Evolutionary conservation across 2,888 invertebrate genomes (phyloP).

Genomic region (Tricholauxania praeusta): DNA sequence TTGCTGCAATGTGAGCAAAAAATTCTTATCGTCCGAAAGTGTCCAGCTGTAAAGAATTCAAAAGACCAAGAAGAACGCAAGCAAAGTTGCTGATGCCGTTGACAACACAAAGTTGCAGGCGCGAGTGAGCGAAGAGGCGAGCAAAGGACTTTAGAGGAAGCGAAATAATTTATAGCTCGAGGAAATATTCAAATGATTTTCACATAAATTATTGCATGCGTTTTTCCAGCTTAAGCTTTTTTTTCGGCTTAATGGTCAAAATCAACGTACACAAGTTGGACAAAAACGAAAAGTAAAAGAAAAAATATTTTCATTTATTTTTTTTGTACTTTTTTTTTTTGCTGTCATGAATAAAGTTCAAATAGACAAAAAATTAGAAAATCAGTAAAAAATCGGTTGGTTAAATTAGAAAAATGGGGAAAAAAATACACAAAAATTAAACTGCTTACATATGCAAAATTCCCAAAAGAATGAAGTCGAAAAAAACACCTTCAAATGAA

Average conservation of each 20-base stretch:
- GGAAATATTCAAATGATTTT: slow-evolving; percentile 46
- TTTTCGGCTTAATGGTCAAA: not conserved
- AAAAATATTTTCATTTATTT: not conserved
- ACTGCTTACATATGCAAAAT: slow-evolving; percentile 19
- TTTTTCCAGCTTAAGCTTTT: slow-evolving; percentile 2
- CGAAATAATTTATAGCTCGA: slow-evolving; percentile 32
- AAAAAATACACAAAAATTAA: slow-evolving; percentile 1
- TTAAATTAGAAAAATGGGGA: no score
- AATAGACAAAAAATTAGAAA: not conserved
- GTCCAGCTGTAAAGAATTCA: no score
- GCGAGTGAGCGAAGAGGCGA: not conserved
- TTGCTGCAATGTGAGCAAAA: not conserved
- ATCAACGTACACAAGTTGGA: not conserved
- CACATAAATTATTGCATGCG: slow-evolving; percentile 44
- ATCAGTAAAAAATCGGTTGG: not conserved
- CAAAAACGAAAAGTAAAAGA: not conserved
- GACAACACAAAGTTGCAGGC: not conserved
- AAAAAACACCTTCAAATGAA: slow-evolving; percentile 16
- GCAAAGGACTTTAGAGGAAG: not conserved
- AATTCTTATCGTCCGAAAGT: not conserved
- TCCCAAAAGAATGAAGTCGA: slow-evolving; percentile 1
- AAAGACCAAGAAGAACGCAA: no score
- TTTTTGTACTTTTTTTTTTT: not conserved
- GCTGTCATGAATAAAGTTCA: slow-evolving; percentile 9
- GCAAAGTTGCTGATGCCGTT: no score